phyloP scores from a whole-genome alignment of 2,888 invertebrate genomes.

The Lasioglossum leucozonium region DNA sequence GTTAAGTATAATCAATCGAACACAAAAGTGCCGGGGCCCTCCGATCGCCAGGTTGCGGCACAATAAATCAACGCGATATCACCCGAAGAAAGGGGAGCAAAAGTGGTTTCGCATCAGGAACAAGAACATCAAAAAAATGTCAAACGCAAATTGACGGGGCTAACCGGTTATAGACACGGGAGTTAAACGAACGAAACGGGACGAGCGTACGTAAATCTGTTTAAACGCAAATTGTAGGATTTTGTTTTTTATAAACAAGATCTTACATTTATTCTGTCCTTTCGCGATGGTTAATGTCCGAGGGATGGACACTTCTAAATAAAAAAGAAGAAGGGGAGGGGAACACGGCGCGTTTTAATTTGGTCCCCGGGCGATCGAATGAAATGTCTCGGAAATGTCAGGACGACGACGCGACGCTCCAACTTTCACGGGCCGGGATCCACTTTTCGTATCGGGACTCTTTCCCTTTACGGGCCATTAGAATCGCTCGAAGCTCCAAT shows the following conservation, averaged over 20 bases:
- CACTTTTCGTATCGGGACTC: conserved; percentile 51
- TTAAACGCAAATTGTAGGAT: not conserved
- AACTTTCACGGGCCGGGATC: conserved; percentile 27
- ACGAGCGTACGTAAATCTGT: not conserved
- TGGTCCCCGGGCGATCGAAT: conserved; percentile 26
- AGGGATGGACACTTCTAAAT: not conserved
- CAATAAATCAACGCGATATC: not conserved
- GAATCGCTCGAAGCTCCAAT: conserved; percentile 56
- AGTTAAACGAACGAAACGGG: not conserved
- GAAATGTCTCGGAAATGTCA: conserved; percentile 28
- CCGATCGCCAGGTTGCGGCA: not conserved
- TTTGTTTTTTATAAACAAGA: not conserved
- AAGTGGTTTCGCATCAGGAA: not conserved
- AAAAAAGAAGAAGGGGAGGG: not conserved
- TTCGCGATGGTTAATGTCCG: not conserved
- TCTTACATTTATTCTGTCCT: not conserved
- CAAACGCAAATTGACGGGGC: not conserved
- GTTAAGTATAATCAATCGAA: not conserved
- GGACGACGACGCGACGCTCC: conserved; percentile 2
- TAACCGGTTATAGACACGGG: not conserved
- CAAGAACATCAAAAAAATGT: not conserved
- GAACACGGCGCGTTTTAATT: conserved; percentile 37
- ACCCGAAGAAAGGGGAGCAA: too few species aligned
- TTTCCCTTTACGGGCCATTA: conserved; percentile 59
- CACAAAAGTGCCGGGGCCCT: not conserved